A percentile compares a stretch with the other conserved stretches of the same genome.
Evolutionary conservation across 2,113 vertebrate genomes (phyloP).

Genomic region (Galbula dea): DNA sequence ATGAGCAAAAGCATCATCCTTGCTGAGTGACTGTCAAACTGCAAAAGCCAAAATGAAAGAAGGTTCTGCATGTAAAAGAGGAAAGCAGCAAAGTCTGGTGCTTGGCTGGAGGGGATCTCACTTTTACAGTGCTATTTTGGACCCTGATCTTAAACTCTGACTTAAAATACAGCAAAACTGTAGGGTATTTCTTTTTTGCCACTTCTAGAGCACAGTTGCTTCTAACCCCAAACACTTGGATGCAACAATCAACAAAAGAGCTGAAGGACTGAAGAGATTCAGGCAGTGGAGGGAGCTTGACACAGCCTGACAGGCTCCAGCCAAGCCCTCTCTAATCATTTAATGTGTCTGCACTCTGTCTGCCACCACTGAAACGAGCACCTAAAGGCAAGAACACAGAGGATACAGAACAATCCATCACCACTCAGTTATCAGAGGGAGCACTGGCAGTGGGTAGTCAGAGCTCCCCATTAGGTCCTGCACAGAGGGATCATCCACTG

Average conservation of each 20-base stretch:
- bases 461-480: conserved; percentile 37
- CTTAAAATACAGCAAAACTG: neutral
- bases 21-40: conserved; percentile 35
- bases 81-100: neutral
- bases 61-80: neutral
- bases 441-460: neutral
- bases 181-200: neutral
- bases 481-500: neutral
- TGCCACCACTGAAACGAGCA: conserved; percentile 57
- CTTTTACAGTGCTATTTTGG: neutral
- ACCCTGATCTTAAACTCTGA: neutral
- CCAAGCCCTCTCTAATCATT: conserved; percentile 1
- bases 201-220: neutral
- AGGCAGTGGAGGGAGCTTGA: neutral
- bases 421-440: neutral
- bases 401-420: conserved; percentile 37
- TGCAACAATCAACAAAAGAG: conserved; percentile 28
- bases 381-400: conserved; percentile 58
- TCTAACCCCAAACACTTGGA: neutral
- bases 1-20: conserved; percentile 12
- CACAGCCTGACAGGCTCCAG: conserved; percentile 48
- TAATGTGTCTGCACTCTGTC: conserved; percentile 35
- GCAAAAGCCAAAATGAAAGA: conserved; percentile 3
- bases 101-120: conserved; percentile 7
- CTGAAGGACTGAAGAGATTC: neutral